These are phyloP conservation scores for Perccottus glenii DNA, from an alignment of 2,113 vertebrate genomes.

Conservation along the genomic window DNA sequence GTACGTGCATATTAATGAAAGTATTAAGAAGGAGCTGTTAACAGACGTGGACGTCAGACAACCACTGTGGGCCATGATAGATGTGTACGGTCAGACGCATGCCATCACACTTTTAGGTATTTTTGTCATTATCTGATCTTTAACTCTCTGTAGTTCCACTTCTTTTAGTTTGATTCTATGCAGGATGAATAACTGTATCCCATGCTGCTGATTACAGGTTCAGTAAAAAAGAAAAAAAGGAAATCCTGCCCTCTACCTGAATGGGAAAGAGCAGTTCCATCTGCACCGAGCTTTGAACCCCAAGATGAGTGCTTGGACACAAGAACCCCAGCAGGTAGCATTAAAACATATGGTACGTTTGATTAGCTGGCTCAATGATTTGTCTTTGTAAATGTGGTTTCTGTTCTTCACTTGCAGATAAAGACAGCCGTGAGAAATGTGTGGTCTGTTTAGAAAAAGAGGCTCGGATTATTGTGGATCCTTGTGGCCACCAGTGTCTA, in stretches of 20 bases:
- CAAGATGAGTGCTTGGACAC: background rate
- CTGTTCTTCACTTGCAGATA: slow-evolving; percentile 25
- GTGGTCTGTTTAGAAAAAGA: slow-evolving; percentile 62
- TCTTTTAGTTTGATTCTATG: background rate
- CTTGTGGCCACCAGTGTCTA: slow-evolving; percentile 75
- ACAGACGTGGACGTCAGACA: slow-evolving; percentile 44
- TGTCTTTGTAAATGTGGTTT: slow-evolving; percentile 9
- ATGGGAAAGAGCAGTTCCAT: background rate
- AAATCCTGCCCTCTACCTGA: slow-evolving; percentile 65
- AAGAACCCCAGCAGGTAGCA: slow-evolving; percentile 32
- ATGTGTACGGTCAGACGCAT: slow-evolving; percentile 84
- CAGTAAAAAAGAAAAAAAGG: slow-evolving; percentile 43
- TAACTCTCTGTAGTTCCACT: background rate
- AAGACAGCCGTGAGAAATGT: slow-evolving; percentile 29
- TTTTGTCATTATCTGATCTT: slow-evolving; percentile 18
- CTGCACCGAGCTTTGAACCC: background rate
- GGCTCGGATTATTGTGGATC: slow-evolving; percentile 33
- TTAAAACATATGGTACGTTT: background rate
- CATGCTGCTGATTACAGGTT: slow-evolving; percentile 62
- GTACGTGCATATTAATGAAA: slow-evolving; percentile 17
- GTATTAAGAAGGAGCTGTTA: slow-evolving; percentile 7
- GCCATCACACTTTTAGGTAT: slow-evolving; percentile 80
- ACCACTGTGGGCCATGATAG: slow-evolving; percentile 86
- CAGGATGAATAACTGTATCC: background rate
- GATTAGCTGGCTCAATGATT: background rate